These are phyloP conservation scores for Emmelina monodactyla DNA, from an alignment of 2,888 invertebrate species.

Conservation along the genomic window DNA sequence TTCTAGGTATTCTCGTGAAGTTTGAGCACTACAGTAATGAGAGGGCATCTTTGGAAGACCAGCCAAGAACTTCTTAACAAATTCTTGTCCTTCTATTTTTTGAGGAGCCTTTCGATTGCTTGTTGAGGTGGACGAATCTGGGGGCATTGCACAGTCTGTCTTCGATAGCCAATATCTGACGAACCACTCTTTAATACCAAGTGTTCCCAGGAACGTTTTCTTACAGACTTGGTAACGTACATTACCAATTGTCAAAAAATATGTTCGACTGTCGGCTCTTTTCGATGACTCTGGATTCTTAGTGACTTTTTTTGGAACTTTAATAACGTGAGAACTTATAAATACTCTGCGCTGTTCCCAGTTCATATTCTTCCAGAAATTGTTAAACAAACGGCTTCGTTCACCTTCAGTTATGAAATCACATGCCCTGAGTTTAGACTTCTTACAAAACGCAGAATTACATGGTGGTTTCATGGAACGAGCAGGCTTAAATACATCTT, in stretches of 20 bases:
- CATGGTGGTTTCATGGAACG: too few species aligned
- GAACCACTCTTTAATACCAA: conserved; percentile 6
- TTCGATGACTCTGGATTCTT: conserved; percentile 10
- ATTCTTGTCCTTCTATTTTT: conserved; percentile 17
- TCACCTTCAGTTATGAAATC: too few species aligned
- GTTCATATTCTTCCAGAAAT: too few species aligned
- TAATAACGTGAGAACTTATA: too few species aligned
- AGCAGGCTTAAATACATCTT: too few species aligned
- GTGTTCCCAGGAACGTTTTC: conserved; percentile 5
- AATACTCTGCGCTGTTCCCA: too few species aligned
- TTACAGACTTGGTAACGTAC: conserved; percentile 4
- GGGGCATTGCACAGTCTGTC: conserved; percentile 7
- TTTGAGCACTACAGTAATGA: conserved; percentile 12
- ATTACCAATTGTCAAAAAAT: neutral
- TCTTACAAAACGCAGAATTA: too few species aligned
- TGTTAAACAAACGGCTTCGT: too few species aligned
- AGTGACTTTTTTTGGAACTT: conserved; percentile 13
- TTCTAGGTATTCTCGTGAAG: conserved; percentile 17
- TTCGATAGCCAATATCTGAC: conserved; percentile 5
- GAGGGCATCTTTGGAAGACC: conserved; percentile 19
- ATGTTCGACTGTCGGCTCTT: neutral
- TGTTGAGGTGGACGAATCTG: conserved; percentile 13
- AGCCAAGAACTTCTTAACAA: conserved; percentile 14
- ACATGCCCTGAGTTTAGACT: too few species aligned
- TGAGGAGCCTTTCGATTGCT: conserved; percentile 12